Evolutionary conservation across 2,888 invertebrate species (phyloP), one percentile per base, ranked within the genome.

Genomic region (Eugnorisma glareosa): DNA sequence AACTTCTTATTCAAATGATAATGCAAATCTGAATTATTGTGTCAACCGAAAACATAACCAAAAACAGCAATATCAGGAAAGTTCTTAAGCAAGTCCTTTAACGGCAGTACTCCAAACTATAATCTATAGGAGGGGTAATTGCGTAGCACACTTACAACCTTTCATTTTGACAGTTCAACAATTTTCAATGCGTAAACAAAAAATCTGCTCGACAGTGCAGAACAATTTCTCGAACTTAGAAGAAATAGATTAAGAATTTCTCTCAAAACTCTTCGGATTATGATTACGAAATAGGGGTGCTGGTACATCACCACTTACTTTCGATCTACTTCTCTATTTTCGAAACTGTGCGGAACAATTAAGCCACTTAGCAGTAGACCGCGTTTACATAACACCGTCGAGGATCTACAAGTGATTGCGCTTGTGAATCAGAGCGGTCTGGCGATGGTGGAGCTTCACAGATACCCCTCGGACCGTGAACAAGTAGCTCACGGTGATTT

Each of bases 401-500:
- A 86, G 88, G 87, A 85, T 85, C 87, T 74, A 73, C 78, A 88
- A 87, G 79, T 83, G 85, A 88, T 87, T 87, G 82, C 81, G 67
- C 67, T 73, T 88, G 92, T 88, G 86, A 91, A 92, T 89, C 88
- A 91, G 91, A 92, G 89, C 92, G 89, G 48, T 88, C 75, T 78
- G 72, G 77, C 69, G 74, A 74, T 84, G 82, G 86, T 86, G 70
- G 63, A 69, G 79, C 79, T 88, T 82, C 86, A 89, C 88, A 86
- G 76, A 83, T 88, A 79, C 13, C 61, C 82, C 68, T 66, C 79
- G 81, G 86, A 88, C 85, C 90, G 88, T 91, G 75, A 89, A 89
- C 69, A 81, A 77, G 61, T 81, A 68, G 73, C 70, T 31, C 71
- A 72, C 45, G 61, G 51, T 78, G 51, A 77, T 59, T 77, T 77